Evolutionary conservation across 2,797 vertebrate species (phyloP).

Genomic region (Lemur catta): DNA sequence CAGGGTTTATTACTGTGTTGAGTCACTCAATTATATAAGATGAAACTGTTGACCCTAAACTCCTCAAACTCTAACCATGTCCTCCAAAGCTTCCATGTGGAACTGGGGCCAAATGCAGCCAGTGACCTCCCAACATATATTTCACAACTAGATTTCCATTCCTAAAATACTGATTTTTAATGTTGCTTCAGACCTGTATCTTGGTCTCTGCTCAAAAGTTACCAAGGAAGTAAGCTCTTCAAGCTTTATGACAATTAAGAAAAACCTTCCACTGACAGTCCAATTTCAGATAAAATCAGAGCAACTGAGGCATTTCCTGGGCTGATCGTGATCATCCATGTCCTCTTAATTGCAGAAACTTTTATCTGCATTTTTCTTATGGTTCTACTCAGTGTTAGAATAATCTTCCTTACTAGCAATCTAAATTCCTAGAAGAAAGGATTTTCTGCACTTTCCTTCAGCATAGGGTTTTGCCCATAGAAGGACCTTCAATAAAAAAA

Average conservation of each 20-base stretch:
- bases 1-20: neutral
- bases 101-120: neutral
- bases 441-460: neutral
- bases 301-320: neutral
- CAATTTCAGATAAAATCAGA: neutral
- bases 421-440: neutral
- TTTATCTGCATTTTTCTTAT: neutral
- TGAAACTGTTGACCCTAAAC: neutral
- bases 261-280: neutral
- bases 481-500: neutral
- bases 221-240: neutral
- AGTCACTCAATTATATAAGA: conserved; percentile 36
- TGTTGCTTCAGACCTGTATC: neutral
- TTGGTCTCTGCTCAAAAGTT: neutral
- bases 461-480: neutral
- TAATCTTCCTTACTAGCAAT: conserved; percentile 19
- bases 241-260: neutral
- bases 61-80: neutral
- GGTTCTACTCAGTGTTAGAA: neutral
- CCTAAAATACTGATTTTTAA: neutral
- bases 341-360: neutral
- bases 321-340: neutral
- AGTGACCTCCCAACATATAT: neutral
- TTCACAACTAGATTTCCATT: neutral
- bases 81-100: neutral